Percentiles rank a stretch among this genome's conserved stretches.
Conservation (phyloP, 2,113 vertebrate genomes). For the Pagrus major region DNA sequence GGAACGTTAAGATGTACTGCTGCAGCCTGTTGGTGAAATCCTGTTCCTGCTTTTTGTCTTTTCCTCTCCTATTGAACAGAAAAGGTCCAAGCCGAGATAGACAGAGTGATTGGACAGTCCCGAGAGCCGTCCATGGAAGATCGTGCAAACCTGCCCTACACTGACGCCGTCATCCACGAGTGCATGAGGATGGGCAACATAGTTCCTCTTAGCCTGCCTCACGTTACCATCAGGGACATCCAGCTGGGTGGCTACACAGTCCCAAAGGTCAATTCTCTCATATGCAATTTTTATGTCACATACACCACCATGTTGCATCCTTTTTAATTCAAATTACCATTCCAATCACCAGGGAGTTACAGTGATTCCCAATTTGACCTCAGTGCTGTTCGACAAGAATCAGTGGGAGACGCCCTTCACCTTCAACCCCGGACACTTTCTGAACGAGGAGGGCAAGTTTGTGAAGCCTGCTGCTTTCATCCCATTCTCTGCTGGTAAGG, state of each 20-base stretch:
- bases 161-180: conserved; percentile 87
- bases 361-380: conserved; percentile 79
- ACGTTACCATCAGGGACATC: conserved; percentile 74
- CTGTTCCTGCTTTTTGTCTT: not conserved
- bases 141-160: conserved; percentile 84
- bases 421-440: conserved; percentile 89
- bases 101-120: conserved; percentile 70
- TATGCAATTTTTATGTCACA: not conserved
- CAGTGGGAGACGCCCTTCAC: conserved; percentile 66
- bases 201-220: conserved; percentile 75
- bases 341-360: conserved; percentile 74
- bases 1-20: not conserved
- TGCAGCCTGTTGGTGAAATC: not conserved
- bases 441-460: conserved; percentile 85
- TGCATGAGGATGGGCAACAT: conserved; percentile 85
- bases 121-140: conserved; percentile 77
- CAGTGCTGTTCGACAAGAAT: conserved; percentile 75
- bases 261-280: conserved; percentile 45
- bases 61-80: conserved; percentile 31
- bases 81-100: conserved; percentile 82
- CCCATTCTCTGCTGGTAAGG: conserved; percentile 86
- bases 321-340: conserved; percentile 36
- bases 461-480: conserved; percentile 84
- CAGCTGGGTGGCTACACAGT: conserved; percentile 48
- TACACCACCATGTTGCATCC: not conserved